Conservation (phyloP, 1,140 invertebrate genomes). For the Drosophila sp. region DNA sequence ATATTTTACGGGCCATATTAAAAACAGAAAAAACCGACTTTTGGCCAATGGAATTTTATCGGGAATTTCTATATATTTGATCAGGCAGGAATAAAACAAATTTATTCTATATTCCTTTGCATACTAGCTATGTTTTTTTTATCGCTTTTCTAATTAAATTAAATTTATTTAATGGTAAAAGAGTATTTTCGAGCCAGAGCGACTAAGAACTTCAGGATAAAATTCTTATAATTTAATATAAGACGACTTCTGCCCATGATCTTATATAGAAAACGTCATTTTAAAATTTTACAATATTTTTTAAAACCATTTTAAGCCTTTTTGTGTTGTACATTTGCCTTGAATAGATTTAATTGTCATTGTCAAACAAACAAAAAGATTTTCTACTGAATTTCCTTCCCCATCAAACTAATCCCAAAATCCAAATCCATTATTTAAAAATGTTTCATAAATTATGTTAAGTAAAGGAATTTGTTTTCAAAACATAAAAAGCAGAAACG, state of each 20-base stretch:
- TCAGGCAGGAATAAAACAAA: not conserved
- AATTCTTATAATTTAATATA: too few species aligned
- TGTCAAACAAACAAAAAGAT: constrained; percentile 23
- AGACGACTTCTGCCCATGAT: too few species aligned
- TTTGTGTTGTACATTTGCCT: not conserved
- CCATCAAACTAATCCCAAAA: not conserved
- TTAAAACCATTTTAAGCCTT: not conserved
- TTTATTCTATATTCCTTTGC: too few species aligned
- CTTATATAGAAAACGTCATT: too few species aligned
- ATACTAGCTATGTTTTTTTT: too few species aligned
- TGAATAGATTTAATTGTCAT: constrained; percentile 47
- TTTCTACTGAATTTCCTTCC: not conserved
- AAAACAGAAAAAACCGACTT: not conserved
- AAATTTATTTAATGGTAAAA: too few species aligned
- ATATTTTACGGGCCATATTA: constrained; percentile 1
- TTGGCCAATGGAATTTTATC: not conserved
- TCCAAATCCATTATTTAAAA: constrained; percentile 40
- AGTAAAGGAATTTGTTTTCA: constrained; percentile 46
- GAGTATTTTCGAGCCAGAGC: too few species aligned
- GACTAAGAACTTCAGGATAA: too few species aligned
- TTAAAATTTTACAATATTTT: too few species aligned
- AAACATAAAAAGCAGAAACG: constrained; percentile 17
- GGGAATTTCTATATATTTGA: not conserved
- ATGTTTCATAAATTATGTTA: constrained; percentile 62
- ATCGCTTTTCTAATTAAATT: too few species aligned